phyloP scores from a whole-genome alignment of 2,888 invertebrate species.

The Furcula furcula region DNA sequence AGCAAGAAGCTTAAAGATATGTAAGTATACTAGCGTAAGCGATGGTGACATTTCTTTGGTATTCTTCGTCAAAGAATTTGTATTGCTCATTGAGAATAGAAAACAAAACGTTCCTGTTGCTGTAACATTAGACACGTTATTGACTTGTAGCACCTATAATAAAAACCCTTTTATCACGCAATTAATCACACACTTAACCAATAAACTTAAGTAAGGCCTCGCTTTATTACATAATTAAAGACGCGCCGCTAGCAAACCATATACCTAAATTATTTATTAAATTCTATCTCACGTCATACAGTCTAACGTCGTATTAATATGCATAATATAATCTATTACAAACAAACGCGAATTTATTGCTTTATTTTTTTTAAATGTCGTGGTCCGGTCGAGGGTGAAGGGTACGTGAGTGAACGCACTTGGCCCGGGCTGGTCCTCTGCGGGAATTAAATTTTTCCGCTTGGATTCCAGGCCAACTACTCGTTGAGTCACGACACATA shows the following conservation, averaged over 20 bases:
- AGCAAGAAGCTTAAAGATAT: too few species aligned
- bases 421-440: conserved; percentile 28
- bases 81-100: too few species aligned
- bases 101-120: too few species aligned
- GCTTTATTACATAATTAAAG: too few species aligned
- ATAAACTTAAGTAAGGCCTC: too few species aligned
- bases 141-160: too few species aligned
- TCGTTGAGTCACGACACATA: conserved; percentile 43
- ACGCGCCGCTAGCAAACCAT: neutral
- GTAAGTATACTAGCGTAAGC: too few species aligned
- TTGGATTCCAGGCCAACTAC: conserved; percentile 41
- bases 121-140: too few species aligned
- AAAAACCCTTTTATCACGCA: too few species aligned
- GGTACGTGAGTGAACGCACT: conserved; percentile 40
- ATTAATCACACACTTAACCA: too few species aligned
- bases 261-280: conserved; percentile 1
- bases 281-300: neutral
- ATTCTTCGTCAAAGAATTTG: too few species aligned
- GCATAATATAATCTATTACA: neutral
- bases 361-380: conserved; percentile 9
- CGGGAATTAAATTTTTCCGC: conserved; percentile 68
- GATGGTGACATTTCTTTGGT: too few species aligned
- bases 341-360: neutral
- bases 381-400: conserved; percentile 10
- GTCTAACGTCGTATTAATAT: neutral